Conservation (phyloP, 1,140 invertebrate species). For the Euglossa dilemma region DNA sequence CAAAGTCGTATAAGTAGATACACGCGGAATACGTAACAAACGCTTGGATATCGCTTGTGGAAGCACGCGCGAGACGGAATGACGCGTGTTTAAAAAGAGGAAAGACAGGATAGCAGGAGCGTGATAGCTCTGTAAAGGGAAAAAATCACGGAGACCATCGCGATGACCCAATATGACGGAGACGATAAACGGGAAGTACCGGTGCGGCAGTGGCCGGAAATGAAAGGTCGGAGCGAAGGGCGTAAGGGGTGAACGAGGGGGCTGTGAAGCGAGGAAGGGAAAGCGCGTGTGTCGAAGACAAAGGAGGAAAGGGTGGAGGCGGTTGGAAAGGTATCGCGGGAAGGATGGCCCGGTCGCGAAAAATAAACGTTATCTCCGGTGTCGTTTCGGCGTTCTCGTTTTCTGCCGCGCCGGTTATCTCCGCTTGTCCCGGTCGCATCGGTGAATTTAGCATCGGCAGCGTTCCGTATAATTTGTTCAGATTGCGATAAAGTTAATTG, state of each 20-base stretch:
- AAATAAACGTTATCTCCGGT: constrained; percentile 30
- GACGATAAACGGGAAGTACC: background rate
- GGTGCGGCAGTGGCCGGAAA: background rate
- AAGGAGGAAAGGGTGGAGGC: background rate
- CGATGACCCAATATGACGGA: background rate
- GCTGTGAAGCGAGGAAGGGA: background rate
- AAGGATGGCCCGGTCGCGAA: background rate
- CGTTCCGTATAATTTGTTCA: constrained; percentile 60
- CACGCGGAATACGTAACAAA: too few species aligned
- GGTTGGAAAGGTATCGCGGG: background rate
- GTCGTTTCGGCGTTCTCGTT: constrained; percentile 31
- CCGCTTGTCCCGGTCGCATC: constrained; percentile 8
- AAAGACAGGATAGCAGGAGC: too few species aligned
- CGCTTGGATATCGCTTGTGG: too few species aligned
- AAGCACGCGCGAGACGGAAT: too few species aligned
- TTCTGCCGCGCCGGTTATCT: constrained; percentile 22
- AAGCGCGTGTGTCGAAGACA: background rate
- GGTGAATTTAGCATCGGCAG: constrained; percentile 52
- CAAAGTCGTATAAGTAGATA: too few species aligned
- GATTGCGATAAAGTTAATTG: constrained; percentile 67
- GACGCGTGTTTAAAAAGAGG: too few species aligned
- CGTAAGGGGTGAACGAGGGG: background rate
- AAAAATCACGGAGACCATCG: background rate
- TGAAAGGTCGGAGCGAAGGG: background rate
- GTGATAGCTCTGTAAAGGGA: too few species aligned